These are phyloP conservation scores for Anthopleura xanthogrammica DNA, from an alignment of 92 coral and sea anemone genomes.

Conservation along the genomic window DNA sequence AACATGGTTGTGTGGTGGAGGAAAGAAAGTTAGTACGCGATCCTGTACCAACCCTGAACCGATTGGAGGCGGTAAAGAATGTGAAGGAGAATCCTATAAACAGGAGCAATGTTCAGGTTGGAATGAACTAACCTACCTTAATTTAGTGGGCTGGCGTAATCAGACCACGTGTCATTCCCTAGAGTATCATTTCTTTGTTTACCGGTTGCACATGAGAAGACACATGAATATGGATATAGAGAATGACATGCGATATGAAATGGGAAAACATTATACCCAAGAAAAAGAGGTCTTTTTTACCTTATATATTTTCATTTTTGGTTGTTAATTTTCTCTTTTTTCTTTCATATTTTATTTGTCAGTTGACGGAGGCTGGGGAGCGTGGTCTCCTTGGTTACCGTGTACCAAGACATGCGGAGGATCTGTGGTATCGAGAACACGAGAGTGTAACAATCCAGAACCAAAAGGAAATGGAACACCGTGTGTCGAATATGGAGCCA, in stretches of 20 bases:
- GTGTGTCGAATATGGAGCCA: conserved; percentile 43
- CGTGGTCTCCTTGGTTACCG: conserved; percentile 70
- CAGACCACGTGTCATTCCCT: background rate
- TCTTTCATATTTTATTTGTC: background rate
- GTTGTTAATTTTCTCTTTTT: background rate
- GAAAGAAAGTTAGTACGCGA: conserved; percentile 58
- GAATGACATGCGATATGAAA: background rate
- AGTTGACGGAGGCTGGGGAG: conserved; percentile 87
- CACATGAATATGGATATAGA: too few species aligned
- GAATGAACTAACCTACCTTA: background rate
- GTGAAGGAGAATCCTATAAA: conserved; percentile 51
- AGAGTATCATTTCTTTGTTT: too few species aligned
- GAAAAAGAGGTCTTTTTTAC: background rate
- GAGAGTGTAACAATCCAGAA: conserved; percentile 68
- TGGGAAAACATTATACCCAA: too few species aligned
- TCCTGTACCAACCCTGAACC: conserved; percentile 76
- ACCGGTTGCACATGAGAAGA: too few species aligned
- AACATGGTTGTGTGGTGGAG: conserved; percentile 69
- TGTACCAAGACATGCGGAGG: conserved; percentile 82
- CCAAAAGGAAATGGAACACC: conserved; percentile 58
- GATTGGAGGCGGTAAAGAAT: conserved; percentile 54
- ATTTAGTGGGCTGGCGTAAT: background rate
- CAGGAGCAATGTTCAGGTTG: conserved; percentile 43
- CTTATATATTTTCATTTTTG: background rate
- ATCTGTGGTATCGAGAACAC: conserved; percentile 60